phyloP scores from a whole-genome alignment of 2,797 vertebrate genomes.

The Tarsius wallacei region DNA sequence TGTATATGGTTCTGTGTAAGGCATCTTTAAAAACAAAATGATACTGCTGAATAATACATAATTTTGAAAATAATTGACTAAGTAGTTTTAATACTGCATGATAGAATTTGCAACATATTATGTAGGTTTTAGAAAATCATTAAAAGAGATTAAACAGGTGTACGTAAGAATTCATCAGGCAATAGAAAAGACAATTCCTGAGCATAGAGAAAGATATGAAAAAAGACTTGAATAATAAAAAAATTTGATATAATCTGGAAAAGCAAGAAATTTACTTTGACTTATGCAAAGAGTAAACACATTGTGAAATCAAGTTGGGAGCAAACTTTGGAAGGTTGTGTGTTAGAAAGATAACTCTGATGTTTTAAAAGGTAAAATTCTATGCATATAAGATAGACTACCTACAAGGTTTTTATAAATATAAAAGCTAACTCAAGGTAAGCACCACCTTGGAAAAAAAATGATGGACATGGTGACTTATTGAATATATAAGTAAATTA shows the following conservation, averaged over 20 bases:
- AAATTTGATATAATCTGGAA: not conserved
- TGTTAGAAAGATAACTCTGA: not conserved
- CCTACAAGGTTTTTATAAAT: not conserved
- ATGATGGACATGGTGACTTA: not conserved
- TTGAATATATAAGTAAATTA: not conserved
- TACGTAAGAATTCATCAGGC: not conserved
- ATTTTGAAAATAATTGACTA: not conserved
- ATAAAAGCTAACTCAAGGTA: not conserved
- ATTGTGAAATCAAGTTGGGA: not conserved
- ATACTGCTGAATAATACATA: not conserved
- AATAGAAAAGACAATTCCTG: not conserved
- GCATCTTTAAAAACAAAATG: constrained; percentile 18
- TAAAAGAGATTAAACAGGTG: not conserved
- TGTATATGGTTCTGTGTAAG: not conserved
- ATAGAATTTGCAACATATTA: not conserved
- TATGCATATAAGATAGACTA: not conserved
- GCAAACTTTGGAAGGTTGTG: not conserved
- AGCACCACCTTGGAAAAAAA: not conserved
- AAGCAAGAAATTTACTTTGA: not conserved
- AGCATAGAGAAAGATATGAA: not conserved
- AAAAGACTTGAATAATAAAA: not conserved
- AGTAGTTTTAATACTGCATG: not conserved
- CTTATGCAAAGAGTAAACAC: not conserved
- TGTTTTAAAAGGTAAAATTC: not conserved
- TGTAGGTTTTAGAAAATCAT: not conserved